phyloP scores from a whole-genome alignment of 2,113 vertebrate species.

The Burhinus oedicnemus region DNA sequence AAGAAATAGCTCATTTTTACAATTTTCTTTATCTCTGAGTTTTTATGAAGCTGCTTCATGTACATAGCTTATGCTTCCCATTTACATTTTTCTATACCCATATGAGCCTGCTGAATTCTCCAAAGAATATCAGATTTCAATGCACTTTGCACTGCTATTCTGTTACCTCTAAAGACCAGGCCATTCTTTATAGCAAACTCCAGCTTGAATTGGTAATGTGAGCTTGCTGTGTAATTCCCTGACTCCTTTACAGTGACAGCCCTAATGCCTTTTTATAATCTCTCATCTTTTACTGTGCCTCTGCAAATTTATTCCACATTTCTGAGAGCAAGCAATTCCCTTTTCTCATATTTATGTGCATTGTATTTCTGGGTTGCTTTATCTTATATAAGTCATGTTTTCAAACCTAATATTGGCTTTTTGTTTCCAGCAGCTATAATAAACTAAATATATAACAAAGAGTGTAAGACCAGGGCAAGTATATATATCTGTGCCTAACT shows the following conservation, averaged over 20 bases:
- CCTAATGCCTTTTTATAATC: constrained; percentile 33
- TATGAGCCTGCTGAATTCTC: neutral
- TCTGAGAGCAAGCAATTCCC: neutral
- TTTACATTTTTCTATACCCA: neutral
- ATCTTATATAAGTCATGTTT: neutral
- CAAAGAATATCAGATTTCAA: neutral
- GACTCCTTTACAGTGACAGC: constrained; percentile 12
- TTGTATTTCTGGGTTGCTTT: neutral
- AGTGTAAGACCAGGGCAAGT: neutral
- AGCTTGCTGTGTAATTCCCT: constrained; percentile 2
- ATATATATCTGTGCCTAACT: neutral
- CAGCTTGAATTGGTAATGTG: neutral
- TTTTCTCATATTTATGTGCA: constrained; percentile 5
- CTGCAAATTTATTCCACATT: constrained; percentile 34
- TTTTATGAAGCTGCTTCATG: neutral
- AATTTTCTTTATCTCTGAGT: neutral
- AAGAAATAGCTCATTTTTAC: neutral
- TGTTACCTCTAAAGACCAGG: neutral
- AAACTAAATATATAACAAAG: neutral
- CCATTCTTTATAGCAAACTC: neutral
- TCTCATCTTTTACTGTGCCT: constrained; percentile 29
- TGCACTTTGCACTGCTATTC: constrained; percentile 1
- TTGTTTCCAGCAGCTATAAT: constrained; percentile 8
- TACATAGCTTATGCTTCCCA: neutral
- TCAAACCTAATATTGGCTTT: neutral